Conservation (phyloP, 2,113 vertebrate species). For the Neodon shergylaensis region DNA sequence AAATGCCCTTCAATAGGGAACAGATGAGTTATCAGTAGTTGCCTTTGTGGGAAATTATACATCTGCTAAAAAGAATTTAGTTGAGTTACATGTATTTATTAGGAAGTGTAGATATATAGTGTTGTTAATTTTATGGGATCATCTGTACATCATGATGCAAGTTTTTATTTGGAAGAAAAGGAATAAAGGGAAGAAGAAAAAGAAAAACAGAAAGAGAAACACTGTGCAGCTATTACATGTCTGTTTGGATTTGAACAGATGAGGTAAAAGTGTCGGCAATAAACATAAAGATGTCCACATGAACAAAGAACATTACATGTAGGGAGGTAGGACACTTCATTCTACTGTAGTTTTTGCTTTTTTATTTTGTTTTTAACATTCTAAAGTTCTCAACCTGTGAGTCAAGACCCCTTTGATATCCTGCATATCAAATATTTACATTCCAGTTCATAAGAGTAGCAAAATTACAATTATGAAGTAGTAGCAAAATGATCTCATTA, state of each 20-base stretch:
- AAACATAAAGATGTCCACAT: not conserved
- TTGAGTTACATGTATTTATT: not conserved
- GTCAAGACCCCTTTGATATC: too few species aligned
- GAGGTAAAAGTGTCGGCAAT: not conserved
- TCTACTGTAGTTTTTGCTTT: not conserved
- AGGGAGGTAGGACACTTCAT: not conserved
- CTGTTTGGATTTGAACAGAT: slow-evolving; percentile 14
- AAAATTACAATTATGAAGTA: too few species aligned
- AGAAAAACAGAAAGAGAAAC: not conserved
- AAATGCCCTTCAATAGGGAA: not conserved
- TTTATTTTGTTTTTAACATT: not conserved
- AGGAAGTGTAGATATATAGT: not conserved
- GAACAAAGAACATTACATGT: not conserved
- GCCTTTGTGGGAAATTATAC: not conserved
- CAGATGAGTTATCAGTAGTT: not conserved
- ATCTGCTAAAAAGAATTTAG: not conserved
- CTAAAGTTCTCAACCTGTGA: too few species aligned
- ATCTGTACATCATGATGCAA: not conserved
- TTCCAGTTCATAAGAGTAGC: too few species aligned
- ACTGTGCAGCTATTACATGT: not conserved
- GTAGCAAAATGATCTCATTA: too few species aligned
- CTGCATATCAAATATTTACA: too few species aligned
- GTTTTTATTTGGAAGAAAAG: slow-evolving; percentile 50
- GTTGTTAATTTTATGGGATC: not conserved
- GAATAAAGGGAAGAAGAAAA: not conserved